Evolutionary conservation across 2,888 invertebrate species (phyloP), one percentile per base, ranked within the genome.

Genomic region (Meliscaeva auricollis): DNA sequence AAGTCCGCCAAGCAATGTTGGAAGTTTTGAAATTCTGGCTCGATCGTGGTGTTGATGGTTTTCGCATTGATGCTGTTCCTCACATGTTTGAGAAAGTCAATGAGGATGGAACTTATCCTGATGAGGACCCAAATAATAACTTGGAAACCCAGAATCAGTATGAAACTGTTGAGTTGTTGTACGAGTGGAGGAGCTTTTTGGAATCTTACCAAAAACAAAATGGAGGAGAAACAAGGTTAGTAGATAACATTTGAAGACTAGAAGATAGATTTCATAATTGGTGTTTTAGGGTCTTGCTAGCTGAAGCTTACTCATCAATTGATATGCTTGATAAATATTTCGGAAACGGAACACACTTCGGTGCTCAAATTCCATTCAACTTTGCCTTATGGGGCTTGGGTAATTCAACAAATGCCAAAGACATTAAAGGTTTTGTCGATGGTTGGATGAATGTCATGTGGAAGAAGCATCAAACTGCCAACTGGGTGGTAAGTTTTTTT

Each of bases 41-140:
- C 15, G 94, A 95, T 64, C 94, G 94, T 76, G 97, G 96, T 0
- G 95, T 95, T 0, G 96, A 96, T 89, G 97, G 97, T 0, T 96
- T 97, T 89, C 94, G 96, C 60, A 92, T 96, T 0, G 95, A 95
- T 87, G 95, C 95, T 0, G 92, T 95, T 0, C 94, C 94, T 0
- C 94, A 94, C 88, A 89, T 94, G 17, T 93, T 93, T 0, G 94
- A 94, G 88, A 93, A 88, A 0, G 88, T 88, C 2, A 85, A 89
- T 60, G 83, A 77, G 0, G 80, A 91, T 77, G 90, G 90, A 11
- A 88, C 89, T 2, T 92, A 89, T 78, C 89, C 88, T 0, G 93
- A 94, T 81, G 94, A 94, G 70, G 94, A 94, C 0, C 54, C 93
- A 0, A 93, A 94, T 0, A 91, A 94, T 6, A 95, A 95, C 62